Conservation (phyloP, 2,113 vertebrate species). For the Oncorhynchus nerka region DNA sequence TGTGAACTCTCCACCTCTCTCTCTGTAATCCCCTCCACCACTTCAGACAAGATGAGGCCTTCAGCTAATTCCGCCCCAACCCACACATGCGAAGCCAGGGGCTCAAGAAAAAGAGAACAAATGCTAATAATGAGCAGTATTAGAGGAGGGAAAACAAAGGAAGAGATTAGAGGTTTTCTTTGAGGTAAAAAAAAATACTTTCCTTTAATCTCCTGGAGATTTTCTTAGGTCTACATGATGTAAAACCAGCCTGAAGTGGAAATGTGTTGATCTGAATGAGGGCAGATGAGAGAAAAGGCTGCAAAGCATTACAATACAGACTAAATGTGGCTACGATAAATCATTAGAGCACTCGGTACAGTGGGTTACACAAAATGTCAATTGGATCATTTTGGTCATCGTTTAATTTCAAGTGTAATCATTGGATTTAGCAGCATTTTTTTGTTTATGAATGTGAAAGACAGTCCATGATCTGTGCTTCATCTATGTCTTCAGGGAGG, state of each 20-base stretch:
- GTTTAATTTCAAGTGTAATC: neutral
- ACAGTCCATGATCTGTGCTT: neutral
- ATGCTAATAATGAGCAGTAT: slow-evolving; percentile 58
- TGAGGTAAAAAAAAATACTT: slow-evolving; percentile 36
- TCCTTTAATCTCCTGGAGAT: slow-evolving; percentile 54
- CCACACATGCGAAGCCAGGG: slow-evolving; percentile 42
- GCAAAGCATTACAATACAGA: slow-evolving; percentile 12
- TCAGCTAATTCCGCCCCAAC: slow-evolving; percentile 45
- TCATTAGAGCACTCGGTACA: neutral
- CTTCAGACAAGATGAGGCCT: slow-evolving; percentile 6
- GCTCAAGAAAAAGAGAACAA: slow-evolving; percentile 45
- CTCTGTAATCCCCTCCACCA: slow-evolving; percentile 45
- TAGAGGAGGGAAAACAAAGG: slow-evolving; percentile 52
- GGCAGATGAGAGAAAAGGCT: neutral
- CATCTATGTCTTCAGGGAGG: slow-evolving; percentile 24
- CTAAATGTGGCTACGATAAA: neutral
- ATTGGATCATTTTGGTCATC: too few relatives aligned
- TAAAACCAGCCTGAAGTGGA: slow-evolving; percentile 43
- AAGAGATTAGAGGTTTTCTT: slow-evolving; percentile 55
- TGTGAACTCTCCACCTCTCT: slow-evolving; percentile 43
- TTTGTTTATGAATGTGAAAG: neutral
- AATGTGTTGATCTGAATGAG: slow-evolving; percentile 42
- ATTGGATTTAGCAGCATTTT: neutral
- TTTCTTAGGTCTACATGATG: slow-evolving; percentile 36
- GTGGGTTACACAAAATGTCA: neutral